Percentiles rank a stretch among this genome's conserved stretches.
phyloP scores from a whole-genome alignment of 2,888 invertebrate species.

The Timandra comae region DNA sequence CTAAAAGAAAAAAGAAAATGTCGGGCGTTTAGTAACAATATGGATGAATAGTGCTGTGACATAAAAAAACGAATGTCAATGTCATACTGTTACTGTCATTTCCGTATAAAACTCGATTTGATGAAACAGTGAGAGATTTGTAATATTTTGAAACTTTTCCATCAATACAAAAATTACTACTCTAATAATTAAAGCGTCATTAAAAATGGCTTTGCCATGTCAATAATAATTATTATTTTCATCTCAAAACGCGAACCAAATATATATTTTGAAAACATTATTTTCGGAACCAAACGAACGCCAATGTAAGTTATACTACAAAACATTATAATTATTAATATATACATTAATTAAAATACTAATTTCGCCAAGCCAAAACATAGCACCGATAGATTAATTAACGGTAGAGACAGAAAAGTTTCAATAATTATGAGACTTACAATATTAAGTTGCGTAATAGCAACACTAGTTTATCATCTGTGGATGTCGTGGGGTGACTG shows the following conservation, averaged over 20 bases:
- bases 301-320: constrained; percentile 50
- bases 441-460: neutral
- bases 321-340: constrained; percentile 28
- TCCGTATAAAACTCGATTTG: constrained; percentile 43
- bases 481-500: neutral
- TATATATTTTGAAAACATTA: constrained; percentile 22
- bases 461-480: neutral
- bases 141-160: constrained; percentile 61
- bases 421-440: constrained; percentile 26
- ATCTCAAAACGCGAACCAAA: constrained; percentile 26
- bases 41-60: no score
- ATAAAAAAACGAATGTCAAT: no score
- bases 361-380: constrained; percentile 73
- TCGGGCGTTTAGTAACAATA: constrained; percentile 28
- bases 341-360: constrained; percentile 63
- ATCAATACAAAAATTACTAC: constrained; percentile 60
- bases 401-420: constrained; percentile 71
- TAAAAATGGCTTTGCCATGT: constrained; percentile 56
- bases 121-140: constrained; percentile 55
- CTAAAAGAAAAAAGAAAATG: neutral
- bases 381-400: constrained; percentile 70
- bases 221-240: constrained; percentile 15
- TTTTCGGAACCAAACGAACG: constrained; percentile 48
- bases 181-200: constrained; percentile 59
- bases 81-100: no score